phyloP scores from a whole-genome alignment of 2,113 vertebrate species.

The Epinephelus fuscoguttatus region DNA sequence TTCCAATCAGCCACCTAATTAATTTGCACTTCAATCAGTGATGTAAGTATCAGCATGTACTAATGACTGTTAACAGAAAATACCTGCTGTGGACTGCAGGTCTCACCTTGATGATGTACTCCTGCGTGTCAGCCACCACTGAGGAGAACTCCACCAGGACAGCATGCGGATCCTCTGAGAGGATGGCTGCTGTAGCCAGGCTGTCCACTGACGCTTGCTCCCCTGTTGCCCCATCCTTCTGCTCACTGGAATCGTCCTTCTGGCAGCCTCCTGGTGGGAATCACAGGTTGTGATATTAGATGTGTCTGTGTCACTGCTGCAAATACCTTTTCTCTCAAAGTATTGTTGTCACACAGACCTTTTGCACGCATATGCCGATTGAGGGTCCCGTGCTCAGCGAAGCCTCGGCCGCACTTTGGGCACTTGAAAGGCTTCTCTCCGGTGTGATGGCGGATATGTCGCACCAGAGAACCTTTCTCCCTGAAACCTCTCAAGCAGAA shows the following conservation, averaged over 20 bases:
- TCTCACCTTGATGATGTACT: slow-evolving; percentile 96
- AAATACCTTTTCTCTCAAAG: not conserved
- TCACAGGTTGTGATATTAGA: not conserved
- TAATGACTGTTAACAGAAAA: not conserved
- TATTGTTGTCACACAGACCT: slow-evolving; percentile 82
- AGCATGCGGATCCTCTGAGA: slow-evolving; percentile 92
- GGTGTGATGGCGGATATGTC: slow-evolving; percentile 96
- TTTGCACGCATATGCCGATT: slow-evolving; percentile 96
- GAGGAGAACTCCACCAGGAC: slow-evolving; percentile 98
- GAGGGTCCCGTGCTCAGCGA: slow-evolving; percentile 96
- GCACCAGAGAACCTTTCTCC: slow-evolving; percentile 96
- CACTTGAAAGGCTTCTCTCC: slow-evolving; percentile 98
- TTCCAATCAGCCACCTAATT: not conserved
- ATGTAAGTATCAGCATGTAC: not conserved
- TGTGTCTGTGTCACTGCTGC: not conserved
- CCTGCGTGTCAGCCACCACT: slow-evolving; percentile 96
- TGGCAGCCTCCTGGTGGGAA: slow-evolving; percentile 89
- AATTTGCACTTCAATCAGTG: not conserved
- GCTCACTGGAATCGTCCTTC: slow-evolving; percentile 83
- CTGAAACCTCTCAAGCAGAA: slow-evolving; percentile 94
- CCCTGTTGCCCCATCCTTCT: slow-evolving; percentile 72
- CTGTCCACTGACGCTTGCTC: slow-evolving; percentile 83
- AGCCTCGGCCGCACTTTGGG: slow-evolving; percentile 91
- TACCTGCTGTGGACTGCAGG: not conserved
- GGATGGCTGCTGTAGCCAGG: slow-evolving; percentile 84